Conservation (phyloP, 37 sponge, comb jelly and placozoan species). For the Crambe crambe region DNA sequence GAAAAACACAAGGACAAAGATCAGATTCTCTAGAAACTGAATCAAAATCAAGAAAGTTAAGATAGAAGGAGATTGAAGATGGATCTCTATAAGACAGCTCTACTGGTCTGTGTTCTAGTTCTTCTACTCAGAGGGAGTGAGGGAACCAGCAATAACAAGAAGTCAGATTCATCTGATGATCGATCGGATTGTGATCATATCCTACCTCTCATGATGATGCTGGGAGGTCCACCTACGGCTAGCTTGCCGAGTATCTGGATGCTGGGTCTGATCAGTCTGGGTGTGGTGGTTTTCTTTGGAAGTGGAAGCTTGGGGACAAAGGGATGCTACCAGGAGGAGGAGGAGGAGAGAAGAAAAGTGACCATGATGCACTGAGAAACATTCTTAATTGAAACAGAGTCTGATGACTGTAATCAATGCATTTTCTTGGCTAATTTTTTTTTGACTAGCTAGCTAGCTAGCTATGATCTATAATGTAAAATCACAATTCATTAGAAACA, state of each 20-base stretch:
- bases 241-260: not conserved
- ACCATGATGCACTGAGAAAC: no score
- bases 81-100: no score
- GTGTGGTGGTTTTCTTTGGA: not conserved
- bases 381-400: no score
- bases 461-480: no score
- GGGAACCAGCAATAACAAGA: not conserved
- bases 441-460: no score
- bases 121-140: not conserved
- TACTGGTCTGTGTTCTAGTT: not conserved
- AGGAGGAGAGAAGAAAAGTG: no score
- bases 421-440: no score
- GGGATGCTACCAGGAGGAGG: no score
- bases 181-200: constrained; percentile 1
- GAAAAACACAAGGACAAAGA: not conserved
- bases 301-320: not conserved
- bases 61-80: no score
- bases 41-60: not conserved
- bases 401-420: no score
- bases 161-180: no score
- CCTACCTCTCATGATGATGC: not conserved
- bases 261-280: not conserved
- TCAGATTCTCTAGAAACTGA: not conserved
- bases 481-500: no score
- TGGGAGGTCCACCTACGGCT: not conserved